These are phyloP conservation scores for Bombus huntii DNA, from an alignment of 1,140 invertebrate genomes.

Conservation along the genomic window DNA sequence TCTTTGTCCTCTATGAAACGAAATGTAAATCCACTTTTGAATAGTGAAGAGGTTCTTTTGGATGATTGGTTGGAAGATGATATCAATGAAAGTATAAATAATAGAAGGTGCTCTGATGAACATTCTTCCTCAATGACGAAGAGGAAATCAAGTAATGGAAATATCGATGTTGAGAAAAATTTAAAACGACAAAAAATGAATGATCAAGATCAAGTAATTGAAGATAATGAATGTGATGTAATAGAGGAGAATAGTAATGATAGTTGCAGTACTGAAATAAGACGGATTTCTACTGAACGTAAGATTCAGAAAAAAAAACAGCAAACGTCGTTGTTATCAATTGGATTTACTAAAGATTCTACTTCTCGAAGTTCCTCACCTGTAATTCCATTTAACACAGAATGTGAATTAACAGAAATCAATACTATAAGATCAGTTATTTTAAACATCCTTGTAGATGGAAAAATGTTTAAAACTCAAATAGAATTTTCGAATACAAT, in stretches of 20 bases:
- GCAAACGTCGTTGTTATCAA: constrained; percentile 69
- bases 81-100: constrained; percentile 53
- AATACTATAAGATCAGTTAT: constrained; percentile 30
- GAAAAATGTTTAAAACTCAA: constrained; percentile 66
- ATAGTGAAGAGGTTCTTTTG: constrained; percentile 75
- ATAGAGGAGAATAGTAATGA: constrained; percentile 53
- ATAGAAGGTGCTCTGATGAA: constrained; percentile 42
- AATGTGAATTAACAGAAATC: constrained; percentile 5
- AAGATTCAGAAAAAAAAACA: constrained; percentile 37
- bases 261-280: constrained; percentile 31
- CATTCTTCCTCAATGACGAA: constrained; percentile 26
- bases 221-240: background rate
- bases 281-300: constrained; percentile 5
- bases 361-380: constrained; percentile 65
- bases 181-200: constrained; percentile 50
- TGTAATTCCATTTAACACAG: background rate
- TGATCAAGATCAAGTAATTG: background rate
- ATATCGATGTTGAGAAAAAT: constrained; percentile 34
- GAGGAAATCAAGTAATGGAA: constrained; percentile 44
- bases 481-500: constrained; percentile 65
- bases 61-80: constrained; percentile 82
- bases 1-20: constrained; percentile 10
- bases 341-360: constrained; percentile 66
- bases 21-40: constrained; percentile 74
- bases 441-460: constrained; percentile 68